These are phyloP conservation scores for Hypolimnas misippus DNA, from an alignment of 2,888 invertebrate species.

Conservation along the genomic window DNA sequence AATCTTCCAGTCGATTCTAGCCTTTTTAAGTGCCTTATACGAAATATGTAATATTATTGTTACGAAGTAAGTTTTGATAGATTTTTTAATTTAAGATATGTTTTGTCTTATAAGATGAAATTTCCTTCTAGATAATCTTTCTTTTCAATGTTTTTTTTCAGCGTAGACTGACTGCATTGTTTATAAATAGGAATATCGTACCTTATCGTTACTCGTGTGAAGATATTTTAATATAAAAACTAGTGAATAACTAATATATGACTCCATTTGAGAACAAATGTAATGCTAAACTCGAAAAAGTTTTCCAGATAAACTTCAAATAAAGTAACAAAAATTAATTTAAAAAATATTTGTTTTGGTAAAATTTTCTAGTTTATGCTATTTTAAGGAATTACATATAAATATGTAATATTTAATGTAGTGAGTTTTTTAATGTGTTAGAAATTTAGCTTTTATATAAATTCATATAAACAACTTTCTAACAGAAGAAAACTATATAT, in stretches of 20 bases:
- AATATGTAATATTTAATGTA: background rate
- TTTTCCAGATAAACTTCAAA: background rate
- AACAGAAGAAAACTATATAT: background rate
- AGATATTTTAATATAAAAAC: background rate
- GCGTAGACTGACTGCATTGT: slow-evolving; percentile 5
- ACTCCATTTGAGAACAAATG: slow-evolving; percentile 1
- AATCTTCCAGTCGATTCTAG: slow-evolving; percentile 77
- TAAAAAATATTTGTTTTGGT: no score
- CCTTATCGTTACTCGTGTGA: background rate
- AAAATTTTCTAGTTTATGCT: no score
- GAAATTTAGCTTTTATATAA: background rate
- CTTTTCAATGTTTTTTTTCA: slow-evolving; percentile 5
- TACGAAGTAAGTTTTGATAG: slow-evolving; percentile 47
- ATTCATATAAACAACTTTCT: background rate
- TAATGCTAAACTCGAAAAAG: background rate
- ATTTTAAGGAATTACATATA: no score
- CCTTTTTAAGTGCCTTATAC: slow-evolving; percentile 49
- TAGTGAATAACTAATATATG: background rate
- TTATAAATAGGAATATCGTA: background rate
- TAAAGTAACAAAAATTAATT: background rate
- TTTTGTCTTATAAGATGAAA: slow-evolving; percentile 26
- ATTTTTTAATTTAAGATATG: slow-evolving; percentile 39
- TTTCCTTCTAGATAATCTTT: slow-evolving; percentile 11
- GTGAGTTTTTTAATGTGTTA: background rate
- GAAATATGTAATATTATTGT: slow-evolving; percentile 40